Evolutionary conservation across 2,797 vertebrate species (phyloP).

Genomic region (Heliangelus exortis): DNA sequence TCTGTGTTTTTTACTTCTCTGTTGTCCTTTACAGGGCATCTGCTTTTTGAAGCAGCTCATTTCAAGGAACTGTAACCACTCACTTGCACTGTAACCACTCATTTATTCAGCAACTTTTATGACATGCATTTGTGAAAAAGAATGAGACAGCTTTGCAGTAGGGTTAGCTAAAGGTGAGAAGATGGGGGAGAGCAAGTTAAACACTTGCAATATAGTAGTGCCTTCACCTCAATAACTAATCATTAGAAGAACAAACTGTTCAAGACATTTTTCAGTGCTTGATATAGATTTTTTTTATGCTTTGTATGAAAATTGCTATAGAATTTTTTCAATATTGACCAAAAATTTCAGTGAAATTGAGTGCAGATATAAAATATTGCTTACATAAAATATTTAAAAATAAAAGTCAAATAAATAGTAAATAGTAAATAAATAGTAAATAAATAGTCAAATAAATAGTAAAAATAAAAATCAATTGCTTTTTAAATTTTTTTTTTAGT

Average conservation of each 20-base stretch:
- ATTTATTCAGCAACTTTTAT: neutral
- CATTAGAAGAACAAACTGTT: neutral
- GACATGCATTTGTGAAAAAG: neutral
- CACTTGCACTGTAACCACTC: neutral
- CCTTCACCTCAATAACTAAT: neutral
- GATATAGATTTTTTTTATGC: neutral
- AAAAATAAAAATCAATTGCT: neutral
- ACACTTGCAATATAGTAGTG: neutral
- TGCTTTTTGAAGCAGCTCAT: neutral
- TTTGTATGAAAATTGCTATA: neutral
- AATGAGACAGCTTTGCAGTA: neutral
- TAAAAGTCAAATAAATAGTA: accelerated
- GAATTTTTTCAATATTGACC: neutral
- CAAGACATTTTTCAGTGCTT: neutral
- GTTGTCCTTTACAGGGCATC: neutral
- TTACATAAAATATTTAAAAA: neutral
- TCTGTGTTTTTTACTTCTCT: neutral
- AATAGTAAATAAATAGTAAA: no score
- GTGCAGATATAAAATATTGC: neutral
- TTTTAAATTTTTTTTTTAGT: neutral
- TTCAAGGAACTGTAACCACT: neutral
- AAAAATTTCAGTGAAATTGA: neutral
- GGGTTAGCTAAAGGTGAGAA: neutral
- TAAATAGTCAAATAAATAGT: no score
- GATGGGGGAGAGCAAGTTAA: neutral